phyloP scores from a whole-genome alignment of 2,113 vertebrate species.

The Xyliphius kryptos region DNA sequence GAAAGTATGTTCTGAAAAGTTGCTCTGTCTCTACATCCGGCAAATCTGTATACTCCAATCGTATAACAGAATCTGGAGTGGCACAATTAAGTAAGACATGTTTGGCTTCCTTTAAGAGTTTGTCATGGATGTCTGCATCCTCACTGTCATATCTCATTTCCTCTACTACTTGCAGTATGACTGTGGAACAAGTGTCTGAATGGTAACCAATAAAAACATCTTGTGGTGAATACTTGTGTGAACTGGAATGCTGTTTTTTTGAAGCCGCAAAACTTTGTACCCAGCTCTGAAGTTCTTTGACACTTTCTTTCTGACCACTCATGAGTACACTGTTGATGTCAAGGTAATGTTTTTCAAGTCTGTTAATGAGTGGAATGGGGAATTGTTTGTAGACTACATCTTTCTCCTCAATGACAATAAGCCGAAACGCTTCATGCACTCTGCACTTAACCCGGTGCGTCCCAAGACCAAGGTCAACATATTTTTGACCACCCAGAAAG shows the following conservation, averaged over 20 bases:
- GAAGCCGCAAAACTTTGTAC: constrained; percentile 58
- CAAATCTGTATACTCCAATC: constrained; percentile 57
- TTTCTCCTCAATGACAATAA: constrained; percentile 90
- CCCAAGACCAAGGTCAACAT: constrained; percentile 90
- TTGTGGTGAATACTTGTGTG: constrained; percentile 43
- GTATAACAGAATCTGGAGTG: constrained; percentile 83
- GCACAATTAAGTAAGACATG: constrained; percentile 76
- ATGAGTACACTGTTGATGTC: constrained; percentile 80
- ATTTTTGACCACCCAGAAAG: constrained; percentile 85
- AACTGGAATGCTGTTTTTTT: constrained; percentile 33
- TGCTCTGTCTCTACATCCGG: constrained; percentile 46
- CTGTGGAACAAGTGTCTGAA: constrained; percentile 78
- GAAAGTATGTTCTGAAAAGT: constrained; percentile 66
- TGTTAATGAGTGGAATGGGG: constrained; percentile 90
- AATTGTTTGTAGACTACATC: constrained; percentile 85
- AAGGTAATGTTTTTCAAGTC: constrained; percentile 92
- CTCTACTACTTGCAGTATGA: constrained; percentile 74
- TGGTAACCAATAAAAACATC: constrained; percentile 91
- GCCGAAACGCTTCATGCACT: constrained; percentile 79
- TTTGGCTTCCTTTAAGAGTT: constrained; percentile 59
- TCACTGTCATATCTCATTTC: constrained; percentile 37
- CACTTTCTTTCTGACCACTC: constrained; percentile 61
- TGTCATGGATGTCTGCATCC: constrained; percentile 35
- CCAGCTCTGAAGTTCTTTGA: constrained; percentile 71
- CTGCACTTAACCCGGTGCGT: constrained; percentile 94